Evolutionary conservation across 2,888 invertebrate species (phyloP).

Genomic region (Sericinus montela): DNA sequence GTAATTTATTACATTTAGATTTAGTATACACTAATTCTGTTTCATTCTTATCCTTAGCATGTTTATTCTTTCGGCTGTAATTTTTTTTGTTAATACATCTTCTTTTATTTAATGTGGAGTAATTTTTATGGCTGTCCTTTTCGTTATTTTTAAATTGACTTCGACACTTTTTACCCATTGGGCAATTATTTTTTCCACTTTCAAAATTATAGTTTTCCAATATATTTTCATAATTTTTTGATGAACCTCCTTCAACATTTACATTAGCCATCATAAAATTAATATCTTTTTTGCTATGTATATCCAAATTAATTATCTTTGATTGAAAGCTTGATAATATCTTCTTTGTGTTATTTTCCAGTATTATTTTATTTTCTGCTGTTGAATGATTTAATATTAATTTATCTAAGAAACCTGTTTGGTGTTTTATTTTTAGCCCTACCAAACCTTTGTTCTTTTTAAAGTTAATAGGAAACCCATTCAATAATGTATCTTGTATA

Average conservation of each 20-base stretch:
- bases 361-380: neutral
- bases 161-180: no score
- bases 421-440: conserved; percentile 36
- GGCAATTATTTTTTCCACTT: no score
- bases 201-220: no score
- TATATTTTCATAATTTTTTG: no score
- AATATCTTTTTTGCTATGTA: no score
- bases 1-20: neutral
- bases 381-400: neutral
- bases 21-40: neutral
- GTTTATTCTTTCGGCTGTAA: neutral
- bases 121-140: no score
- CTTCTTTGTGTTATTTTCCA: no score
- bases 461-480: conserved; percentile 32
- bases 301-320: no score
- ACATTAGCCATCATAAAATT: no score
- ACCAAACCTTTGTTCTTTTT: conserved; percentile 43
- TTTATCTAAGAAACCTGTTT: neutral
- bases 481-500: conserved; percentile 13
- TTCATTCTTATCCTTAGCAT: neutral
- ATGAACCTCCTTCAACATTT: no score
- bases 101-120: neutral
- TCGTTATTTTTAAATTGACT: no score
- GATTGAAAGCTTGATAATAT: no score
- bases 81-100: neutral